These are phyloP conservation scores for Argyrosomus regius DNA, from an alignment of 2,797 vertebrate genomes.

Conservation along the genomic window DNA sequence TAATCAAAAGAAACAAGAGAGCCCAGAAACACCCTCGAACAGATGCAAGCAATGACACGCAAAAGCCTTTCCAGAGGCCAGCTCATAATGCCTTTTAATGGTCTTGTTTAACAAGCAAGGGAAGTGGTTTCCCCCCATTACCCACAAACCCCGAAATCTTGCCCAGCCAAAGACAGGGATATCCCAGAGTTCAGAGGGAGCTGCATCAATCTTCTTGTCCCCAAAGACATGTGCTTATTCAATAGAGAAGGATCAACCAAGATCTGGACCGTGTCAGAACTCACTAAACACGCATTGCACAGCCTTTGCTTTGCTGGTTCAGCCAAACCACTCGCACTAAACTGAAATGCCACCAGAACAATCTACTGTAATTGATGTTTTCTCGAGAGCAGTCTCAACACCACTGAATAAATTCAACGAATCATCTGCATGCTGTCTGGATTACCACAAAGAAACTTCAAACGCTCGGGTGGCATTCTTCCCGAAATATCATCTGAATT, in stretches of 20 bases:
- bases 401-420: slow-evolving; percentile 64
- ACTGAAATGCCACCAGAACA: slow-evolving; percentile 76
- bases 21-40: slow-evolving; percentile 73
- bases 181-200: slow-evolving; percentile 84
- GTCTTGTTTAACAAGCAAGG: slow-evolving; percentile 86
- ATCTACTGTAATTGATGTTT: slow-evolving; percentile 75
- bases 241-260: slow-evolving; percentile 67
- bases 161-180: slow-evolving; percentile 78
- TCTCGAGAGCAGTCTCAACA: slow-evolving; percentile 69
- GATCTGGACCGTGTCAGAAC: slow-evolving; percentile 79
- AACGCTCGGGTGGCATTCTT: slow-evolving; percentile 62
- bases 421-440: slow-evolving; percentile 65
- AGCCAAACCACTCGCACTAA: slow-evolving; percentile 72
- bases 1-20: slow-evolving; percentile 70
- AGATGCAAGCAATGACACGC: slow-evolving; percentile 82
- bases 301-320: slow-evolving; percentile 49
- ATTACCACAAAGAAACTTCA: slow-evolving; percentile 68
- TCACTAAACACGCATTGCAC: slow-evolving; percentile 63
- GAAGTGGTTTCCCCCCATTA: slow-evolving; percentile 84
- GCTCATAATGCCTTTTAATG: slow-evolving; percentile 84
- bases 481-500: slow-evolving; percentile 55
- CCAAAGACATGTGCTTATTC: slow-evolving; percentile 78
- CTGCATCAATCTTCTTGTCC: slow-evolving; percentile 80
- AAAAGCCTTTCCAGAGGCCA: slow-evolving; percentile 73
- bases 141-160: slow-evolving; percentile 80